Conservation (phyloP, 2,113 vertebrate genomes). For the Leucopsar rothschildi region DNA sequence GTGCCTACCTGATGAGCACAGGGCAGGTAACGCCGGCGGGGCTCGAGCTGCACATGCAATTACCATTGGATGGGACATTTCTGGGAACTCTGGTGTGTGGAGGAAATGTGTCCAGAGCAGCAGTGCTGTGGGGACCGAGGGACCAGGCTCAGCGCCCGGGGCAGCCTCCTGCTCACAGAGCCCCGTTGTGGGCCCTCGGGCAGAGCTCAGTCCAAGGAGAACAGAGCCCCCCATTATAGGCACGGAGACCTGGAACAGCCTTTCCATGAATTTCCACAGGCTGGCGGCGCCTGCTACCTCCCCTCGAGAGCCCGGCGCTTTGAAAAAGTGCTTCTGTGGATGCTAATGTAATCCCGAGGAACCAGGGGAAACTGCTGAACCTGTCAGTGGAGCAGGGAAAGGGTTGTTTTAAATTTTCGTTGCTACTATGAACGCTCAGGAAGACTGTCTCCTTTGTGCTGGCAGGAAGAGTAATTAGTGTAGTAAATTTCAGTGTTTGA, state of each 20-base stretch:
- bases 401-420: not conserved
- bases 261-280: not conserved
- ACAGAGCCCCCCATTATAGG: conserved; percentile 28
- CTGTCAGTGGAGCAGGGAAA: not conserved
- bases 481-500: not conserved
- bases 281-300: not conserved
- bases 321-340: not conserved
- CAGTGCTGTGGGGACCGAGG: not conserved
- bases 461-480: not conserved
- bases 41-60: fast-evolving
- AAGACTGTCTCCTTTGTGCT: not conserved
- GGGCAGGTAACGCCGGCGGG: fast-evolving
- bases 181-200: not conserved
- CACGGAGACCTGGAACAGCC: not conserved
- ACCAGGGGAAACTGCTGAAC: not conserved
- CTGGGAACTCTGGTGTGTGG: not conserved
- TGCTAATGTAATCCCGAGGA: not conserved
- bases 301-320: not conserved
- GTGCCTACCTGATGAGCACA: not conserved
- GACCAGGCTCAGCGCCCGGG: no score
- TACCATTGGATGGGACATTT: fast-evolving
- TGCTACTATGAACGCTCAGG: not conserved
- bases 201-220: not conserved
- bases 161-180: not conserved
- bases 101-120: not conserved